Percentiles rank a stretch among this genome's conserved stretches.
Conservation (phyloP, 2,797 vertebrate species). For the Heterohyrax brucei region DNA sequence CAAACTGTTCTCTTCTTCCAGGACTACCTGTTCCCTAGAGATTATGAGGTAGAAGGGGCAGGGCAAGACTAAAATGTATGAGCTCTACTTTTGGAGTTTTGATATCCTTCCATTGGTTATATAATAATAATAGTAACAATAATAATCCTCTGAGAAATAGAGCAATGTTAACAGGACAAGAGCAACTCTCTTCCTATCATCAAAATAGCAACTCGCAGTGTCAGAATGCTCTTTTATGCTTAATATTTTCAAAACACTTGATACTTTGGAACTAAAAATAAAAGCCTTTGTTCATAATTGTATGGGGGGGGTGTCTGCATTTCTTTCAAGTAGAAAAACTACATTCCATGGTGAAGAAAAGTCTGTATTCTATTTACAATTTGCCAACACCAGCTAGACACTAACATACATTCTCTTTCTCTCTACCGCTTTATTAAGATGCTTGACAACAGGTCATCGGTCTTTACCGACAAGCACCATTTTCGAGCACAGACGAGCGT, state of each 20-base stretch:
- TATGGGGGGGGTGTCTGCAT: not conserved
- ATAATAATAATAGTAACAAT: not conserved
- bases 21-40: not conserved
- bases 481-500: slow-evolving; percentile 7
- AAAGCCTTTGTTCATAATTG: slow-evolving; percentile 36
- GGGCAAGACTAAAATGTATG: not conserved
- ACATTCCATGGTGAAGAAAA: not conserved
- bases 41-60: not conserved
- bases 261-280: slow-evolving; percentile 45
- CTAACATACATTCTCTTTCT: not conserved
- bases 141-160: not conserved
- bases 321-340: not conserved
- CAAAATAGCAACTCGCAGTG: not conserved
- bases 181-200: not conserved
- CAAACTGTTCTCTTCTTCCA: not conserved
- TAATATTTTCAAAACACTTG: slow-evolving; percentile 35
- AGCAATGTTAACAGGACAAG: not conserved
- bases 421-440: slow-evolving; percentile 16
- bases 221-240: not conserved
- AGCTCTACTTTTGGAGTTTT: slow-evolving; percentile 57
- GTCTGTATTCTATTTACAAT: not conserved
- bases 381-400: not conserved
- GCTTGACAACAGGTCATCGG: not conserved
- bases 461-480: not conserved
- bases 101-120: not conserved